phyloP scores from a whole-genome alignment of 2,888 invertebrate genomes.

The Mesochorus sp. region DNA sequence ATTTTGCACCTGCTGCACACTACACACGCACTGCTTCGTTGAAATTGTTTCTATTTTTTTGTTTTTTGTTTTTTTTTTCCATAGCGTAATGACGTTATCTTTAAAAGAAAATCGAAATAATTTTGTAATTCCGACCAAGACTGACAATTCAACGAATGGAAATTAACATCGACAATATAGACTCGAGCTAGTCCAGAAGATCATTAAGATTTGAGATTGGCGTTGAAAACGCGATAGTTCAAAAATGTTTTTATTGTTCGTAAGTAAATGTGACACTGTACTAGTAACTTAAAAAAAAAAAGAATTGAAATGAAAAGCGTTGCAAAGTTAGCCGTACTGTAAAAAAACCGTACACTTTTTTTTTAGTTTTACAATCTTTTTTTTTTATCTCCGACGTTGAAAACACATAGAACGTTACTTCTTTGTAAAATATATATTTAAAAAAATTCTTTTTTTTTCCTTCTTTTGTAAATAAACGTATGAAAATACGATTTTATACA shows the following conservation, averaged over 20 bases:
- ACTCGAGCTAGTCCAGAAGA: conserved; percentile 28
- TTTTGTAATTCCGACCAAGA: background rate
- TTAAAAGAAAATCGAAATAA: background rate
- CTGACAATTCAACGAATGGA: conserved; percentile 3
- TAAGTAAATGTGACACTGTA: background rate
- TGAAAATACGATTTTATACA: conserved; percentile 68
- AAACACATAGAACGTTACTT: conserved; percentile 60
- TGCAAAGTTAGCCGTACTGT: background rate
- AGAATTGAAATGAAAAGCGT: background rate
- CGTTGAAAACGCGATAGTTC: background rate
- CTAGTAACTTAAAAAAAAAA: background rate
- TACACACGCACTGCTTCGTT: conserved; percentile 64
- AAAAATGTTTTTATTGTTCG: background rate
- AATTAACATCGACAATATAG: background rate
- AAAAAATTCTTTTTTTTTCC: conserved; percentile 9
- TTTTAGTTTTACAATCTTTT: conserved; percentile 16
- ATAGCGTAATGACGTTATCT: background rate
- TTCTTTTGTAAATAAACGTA: conserved; percentile 76
- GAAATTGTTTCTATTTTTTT: background rate
- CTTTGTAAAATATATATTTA: conserved; percentile 72
- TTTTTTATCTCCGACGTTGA: background rate
- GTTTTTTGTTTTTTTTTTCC: too few relatives aligned
- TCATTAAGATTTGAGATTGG: conserved; percentile 3
- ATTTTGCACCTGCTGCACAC: conserved; percentile 52
- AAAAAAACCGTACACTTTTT: conserved; percentile 4